Conservation (phyloP, 2,113 vertebrate genomes). For the Amphiprion percula region DNA sequence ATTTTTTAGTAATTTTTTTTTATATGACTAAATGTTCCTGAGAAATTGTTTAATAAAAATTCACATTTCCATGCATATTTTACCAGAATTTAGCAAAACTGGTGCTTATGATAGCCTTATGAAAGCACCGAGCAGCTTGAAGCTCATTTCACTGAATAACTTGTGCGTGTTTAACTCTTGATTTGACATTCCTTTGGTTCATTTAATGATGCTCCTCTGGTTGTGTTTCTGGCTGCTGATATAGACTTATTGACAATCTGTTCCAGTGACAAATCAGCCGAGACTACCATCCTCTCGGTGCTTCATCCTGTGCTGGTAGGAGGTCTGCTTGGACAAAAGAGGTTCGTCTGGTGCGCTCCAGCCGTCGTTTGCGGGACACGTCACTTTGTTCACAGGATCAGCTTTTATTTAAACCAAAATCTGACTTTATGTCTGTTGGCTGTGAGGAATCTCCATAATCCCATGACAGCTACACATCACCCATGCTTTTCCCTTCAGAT, state of each 20-base stretch:
- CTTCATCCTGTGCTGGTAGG: neutral
- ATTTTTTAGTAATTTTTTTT: no score
- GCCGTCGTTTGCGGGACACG: neutral
- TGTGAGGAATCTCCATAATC: neutral
- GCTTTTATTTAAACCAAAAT: neutral
- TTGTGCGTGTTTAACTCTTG: neutral
- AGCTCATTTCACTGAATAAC: neutral
- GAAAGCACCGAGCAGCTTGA: neutral
- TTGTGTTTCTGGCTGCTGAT: neutral
- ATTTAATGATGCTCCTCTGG: neutral
- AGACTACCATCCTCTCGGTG: accelerated
- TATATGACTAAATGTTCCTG: no score
- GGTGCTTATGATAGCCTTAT: no score
- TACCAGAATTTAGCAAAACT: no score
- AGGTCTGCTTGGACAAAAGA: neutral
- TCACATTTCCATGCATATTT: no score
- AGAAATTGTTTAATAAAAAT: no score
- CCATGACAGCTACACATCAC: neutral
- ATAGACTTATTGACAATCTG: no score
- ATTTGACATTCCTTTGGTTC: neutral
- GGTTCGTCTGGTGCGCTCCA: neutral
- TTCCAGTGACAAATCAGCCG: neutral
- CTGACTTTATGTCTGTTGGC: slow-evolving; percentile 3
- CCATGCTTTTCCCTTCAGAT: neutral
- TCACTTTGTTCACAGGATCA: neutral